Conservation (phyloP, 2,888 invertebrate species). For the Flexamia atlantica region DNA sequence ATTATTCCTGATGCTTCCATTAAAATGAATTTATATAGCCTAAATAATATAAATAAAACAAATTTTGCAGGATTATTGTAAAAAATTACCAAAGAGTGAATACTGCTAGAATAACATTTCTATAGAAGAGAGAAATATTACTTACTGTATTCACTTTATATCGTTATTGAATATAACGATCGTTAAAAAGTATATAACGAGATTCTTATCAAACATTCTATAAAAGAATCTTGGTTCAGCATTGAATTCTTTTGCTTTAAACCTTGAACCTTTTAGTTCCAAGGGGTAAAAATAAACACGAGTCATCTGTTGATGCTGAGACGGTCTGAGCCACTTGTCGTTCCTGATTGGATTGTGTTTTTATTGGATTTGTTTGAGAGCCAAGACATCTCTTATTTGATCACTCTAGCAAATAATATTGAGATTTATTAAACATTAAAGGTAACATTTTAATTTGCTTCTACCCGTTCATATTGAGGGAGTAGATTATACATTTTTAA, state of each 20-base stretch:
- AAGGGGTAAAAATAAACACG: background rate
- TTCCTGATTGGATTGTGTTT: slow-evolving; percentile 16
- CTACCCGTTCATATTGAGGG: no score
- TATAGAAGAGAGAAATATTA: no score
- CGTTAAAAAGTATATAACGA: background rate
- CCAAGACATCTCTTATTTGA: background rate
- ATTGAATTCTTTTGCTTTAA: background rate
- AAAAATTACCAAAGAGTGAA: no score
- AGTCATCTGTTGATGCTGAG: background rate
- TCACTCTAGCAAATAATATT: background rate
- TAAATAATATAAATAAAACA: no score
- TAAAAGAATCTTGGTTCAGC: background rate
- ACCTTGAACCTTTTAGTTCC: background rate
- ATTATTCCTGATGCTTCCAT: no score
- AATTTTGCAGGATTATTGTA: no score
- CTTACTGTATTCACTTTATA: no score
- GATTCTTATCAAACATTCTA: background rate
- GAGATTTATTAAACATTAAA: no score
- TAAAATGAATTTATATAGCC: no score
- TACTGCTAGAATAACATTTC: no score
- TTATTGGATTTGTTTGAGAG: slow-evolving; percentile 18
- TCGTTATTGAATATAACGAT: background rate
- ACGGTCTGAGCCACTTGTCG: background rate
- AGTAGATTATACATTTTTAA: no score
- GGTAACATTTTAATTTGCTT: no score